Conservation (phyloP, 1,140 invertebrate genomes). For the Diachasmimorpha longicaudata region DNA sequence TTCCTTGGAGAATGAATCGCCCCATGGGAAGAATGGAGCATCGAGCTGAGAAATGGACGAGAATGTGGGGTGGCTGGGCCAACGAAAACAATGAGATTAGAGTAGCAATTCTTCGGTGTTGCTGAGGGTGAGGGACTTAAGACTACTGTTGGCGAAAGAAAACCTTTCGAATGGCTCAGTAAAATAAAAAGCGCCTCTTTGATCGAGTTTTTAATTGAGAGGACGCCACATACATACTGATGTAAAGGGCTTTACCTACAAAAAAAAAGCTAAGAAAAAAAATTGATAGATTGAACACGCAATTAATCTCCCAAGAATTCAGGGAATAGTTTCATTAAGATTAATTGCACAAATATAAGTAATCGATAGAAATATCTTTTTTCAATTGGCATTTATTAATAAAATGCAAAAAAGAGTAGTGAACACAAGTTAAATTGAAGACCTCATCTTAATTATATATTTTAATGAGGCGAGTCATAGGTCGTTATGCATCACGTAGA, state of each 20-base stretch:
- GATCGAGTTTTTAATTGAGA: conserved; percentile 12
- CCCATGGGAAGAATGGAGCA: not conserved
- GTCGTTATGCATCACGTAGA: no score
- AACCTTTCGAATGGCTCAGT: not conserved
- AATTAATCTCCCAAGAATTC: not conserved
- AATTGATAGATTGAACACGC: not conserved
- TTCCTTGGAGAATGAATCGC: not conserved
- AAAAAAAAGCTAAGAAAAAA: not conserved
- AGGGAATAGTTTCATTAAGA: not conserved
- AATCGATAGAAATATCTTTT: not conserved
- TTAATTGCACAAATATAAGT: conserved; percentile 14
- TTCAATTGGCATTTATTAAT: no score
- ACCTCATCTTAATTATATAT: no score
- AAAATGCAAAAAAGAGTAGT: no score
- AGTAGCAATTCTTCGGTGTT: conserved; percentile 1
- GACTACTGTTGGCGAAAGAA: not conserved
- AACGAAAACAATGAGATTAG: conserved; percentile 13
- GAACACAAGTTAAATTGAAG: no score
- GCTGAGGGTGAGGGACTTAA: not conserved
- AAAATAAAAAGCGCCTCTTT: not conserved
- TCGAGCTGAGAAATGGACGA: not conserved
- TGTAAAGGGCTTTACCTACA: not conserved
- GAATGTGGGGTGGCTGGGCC: not conserved
- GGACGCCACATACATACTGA: not conserved
- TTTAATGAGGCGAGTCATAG: no score